These are phyloP conservation scores for Papilio machaon DNA, from an alignment of 1,140 invertebrate genomes.

Conservation along the genomic window DNA sequence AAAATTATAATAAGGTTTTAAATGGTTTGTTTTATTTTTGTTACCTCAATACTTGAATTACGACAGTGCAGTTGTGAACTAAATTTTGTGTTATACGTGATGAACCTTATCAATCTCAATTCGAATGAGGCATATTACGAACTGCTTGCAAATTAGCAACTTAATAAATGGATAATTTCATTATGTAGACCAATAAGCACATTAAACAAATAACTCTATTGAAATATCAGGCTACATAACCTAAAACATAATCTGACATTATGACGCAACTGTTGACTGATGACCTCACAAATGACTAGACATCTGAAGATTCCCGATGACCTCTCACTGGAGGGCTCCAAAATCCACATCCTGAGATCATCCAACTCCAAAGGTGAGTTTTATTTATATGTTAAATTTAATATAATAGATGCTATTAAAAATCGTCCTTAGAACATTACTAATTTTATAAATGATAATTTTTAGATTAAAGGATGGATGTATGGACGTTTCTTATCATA, in stretches of 20 bases:
- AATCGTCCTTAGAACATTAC: background rate
- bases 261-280: conserved; percentile 39
- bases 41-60: conserved; percentile 16
- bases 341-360: conserved; percentile 61
- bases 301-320: conserved; percentile 50
- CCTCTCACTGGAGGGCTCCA: conserved; percentile 57
- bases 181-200: background rate
- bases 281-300: conserved; percentile 34
- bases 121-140: background rate
- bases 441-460: too few relatives aligned
- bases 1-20: conserved; percentile 60
- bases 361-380: conserved; percentile 67
- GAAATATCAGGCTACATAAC: background rate
- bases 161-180: background rate
- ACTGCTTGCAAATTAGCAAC: background rate
- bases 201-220: background rate
- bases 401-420: conserved; percentile 41
- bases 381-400: conserved; percentile 46
- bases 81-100: too few relatives aligned
- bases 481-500: too few relatives aligned
- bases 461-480: too few relatives aligned
- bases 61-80: background rate
- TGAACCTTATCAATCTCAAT: background rate
- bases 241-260: background rate
- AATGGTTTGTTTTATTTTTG: conserved; percentile 48